Evolutionary conservation across 2,888 invertebrate species (phyloP), one percentile per base, ranked within the genome.

Genomic region (Philereme vetulata): DNA sequence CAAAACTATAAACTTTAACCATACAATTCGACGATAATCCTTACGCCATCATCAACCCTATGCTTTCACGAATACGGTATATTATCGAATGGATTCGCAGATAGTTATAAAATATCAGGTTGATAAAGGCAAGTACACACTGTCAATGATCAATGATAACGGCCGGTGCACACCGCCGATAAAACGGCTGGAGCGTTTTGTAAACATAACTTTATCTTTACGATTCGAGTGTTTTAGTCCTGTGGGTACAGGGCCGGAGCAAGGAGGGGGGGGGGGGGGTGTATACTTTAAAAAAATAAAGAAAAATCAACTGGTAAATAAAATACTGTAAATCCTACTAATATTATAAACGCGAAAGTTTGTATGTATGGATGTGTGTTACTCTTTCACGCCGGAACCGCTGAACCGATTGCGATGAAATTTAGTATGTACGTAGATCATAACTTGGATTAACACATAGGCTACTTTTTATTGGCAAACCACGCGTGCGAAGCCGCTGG

Each of bases 181-280:
- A 76, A 72, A 67, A 68, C 60, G 67, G 65, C 58, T 67, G 64
- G 70, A 79, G 67, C 77, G 79, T 76, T 79, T 79, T 77, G 79
- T 79, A 77, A 79, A 77, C 77, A 77, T 54, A 66, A 55, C 67
- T 56, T 73, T 77, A 77, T 79, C 76, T 70, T 52, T 65, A 61
- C 63, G 65, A 59, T 60, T 65, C 65, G 69, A 74, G 72, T 71
- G 72, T 63, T 70, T 70, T 69, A 63, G 62, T 58, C 63, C 65
- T 53, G 65, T 33, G 46, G 9, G 47, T 3, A 43, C 51, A 59
- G 62, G 58, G 45, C 2, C 6, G 51, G 4, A 45, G 3, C 40
- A 5, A 57, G 54, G 47, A 34, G 4, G n/a, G 34, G 21, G 3
- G 2, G 1, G 21, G 21, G 2, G 21, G 21, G 21, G n/a, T n/a